phyloP scores from a whole-genome alignment of 2,888 invertebrate genomes.

The Sceliomorpha sp. region DNA sequence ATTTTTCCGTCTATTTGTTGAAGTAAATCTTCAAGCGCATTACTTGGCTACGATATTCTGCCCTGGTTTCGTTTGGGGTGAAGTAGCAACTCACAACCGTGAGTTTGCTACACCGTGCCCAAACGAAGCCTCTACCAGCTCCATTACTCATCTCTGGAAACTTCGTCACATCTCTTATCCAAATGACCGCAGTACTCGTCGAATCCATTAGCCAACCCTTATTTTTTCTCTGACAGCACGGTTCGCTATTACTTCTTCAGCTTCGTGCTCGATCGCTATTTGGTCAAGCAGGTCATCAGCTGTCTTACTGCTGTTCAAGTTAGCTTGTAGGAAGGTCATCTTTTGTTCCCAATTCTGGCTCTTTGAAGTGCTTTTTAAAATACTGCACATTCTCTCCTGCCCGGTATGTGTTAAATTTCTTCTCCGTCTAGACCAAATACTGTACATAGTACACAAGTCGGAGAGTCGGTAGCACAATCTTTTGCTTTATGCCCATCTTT shows the following conservation, averaged over 20 bases:
- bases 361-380: too few relatives aligned
- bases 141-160: not conserved
- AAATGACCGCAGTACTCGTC: conserved; percentile 45
- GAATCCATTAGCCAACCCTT: too few relatives aligned
- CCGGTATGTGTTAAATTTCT: too few relatives aligned
- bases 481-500: not conserved
- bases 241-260: too few relatives aligned
- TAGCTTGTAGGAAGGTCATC: too few relatives aligned
- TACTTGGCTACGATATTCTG: conserved; percentile 9
- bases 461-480: not conserved
- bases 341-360: too few relatives aligned
- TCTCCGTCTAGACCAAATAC: not conserved
- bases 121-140: conserved; percentile 37
- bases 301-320: too few relatives aligned
- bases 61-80: conserved; percentile 29
- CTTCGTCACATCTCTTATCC: conserved; percentile 23
- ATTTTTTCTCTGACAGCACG: too few relatives aligned
- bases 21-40: conserved; percentile 11
- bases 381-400: too few relatives aligned
- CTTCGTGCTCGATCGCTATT: too few relatives aligned
- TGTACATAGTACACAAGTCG: conserved; percentile 9
- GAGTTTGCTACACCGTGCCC: conserved; percentile 17
- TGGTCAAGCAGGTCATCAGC: too few relatives aligned
- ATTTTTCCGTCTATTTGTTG: conserved; percentile 13
- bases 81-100: conserved; percentile 36